Evolutionary conservation across 1,140 invertebrate species (phyloP).

Genomic region (Halictus rubicundus): DNA sequence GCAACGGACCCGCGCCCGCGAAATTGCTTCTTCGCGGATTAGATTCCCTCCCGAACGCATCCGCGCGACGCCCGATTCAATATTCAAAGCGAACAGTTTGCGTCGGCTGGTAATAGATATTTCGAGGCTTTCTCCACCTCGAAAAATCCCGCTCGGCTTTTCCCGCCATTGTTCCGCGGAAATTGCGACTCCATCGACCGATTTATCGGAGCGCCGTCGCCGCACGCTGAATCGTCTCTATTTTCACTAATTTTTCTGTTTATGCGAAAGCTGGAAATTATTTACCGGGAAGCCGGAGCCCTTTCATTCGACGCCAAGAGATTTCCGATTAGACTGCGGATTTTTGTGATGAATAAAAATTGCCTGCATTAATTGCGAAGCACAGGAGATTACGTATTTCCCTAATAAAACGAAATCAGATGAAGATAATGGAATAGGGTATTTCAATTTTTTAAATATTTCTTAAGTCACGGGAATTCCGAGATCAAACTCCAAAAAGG

Average conservation of each 20-base stretch:
- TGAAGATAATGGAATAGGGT: too few species aligned
- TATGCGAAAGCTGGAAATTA: too few species aligned
- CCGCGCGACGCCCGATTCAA: slow-evolving; percentile 13
- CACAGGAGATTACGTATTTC: too few species aligned
- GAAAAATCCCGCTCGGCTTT: background rate
- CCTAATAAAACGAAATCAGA: too few species aligned
- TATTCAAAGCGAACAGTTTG: slow-evolving; percentile 20
- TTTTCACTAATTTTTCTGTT: background rate
- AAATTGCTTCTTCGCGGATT: slow-evolving; percentile 68
- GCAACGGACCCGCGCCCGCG: slow-evolving; percentile 63
- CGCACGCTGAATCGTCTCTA: background rate
- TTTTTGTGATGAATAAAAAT: too few species aligned
- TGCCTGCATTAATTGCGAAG: too few species aligned
- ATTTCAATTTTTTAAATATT: too few species aligned
- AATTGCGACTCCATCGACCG: background rate
- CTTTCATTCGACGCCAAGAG: too few species aligned
- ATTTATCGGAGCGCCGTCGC: background rate
- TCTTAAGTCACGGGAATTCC: too few species aligned
- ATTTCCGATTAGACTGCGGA: too few species aligned
- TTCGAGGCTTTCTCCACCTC: background rate
- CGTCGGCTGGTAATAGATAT: slow-evolving; percentile 14
- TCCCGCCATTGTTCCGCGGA: background rate
- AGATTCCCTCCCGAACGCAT: slow-evolving; percentile 37
- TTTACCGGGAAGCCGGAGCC: too few species aligned
- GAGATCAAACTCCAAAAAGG: too few species aligned